Base-by-base conservation (phyloP, 2,113 vertebrate species). In the Urocitellus parryii region DNA sequence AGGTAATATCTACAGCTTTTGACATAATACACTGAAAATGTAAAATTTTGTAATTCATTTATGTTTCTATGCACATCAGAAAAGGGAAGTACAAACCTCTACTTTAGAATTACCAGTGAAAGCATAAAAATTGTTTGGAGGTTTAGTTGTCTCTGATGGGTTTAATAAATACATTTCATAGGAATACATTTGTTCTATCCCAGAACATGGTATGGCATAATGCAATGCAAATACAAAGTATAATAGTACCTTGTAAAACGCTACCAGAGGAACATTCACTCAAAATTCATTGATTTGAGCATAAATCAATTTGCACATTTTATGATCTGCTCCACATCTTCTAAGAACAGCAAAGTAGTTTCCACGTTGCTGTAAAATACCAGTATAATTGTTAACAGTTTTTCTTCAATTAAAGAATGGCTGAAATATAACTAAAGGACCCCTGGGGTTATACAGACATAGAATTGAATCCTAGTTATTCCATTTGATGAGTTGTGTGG, bases 161-260 rank as follows among this genome's bases (percentile, higher is more conserved):
- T 96, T 97, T 96, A 91, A 95, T 95, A 86, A 90, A 90, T 67
- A 67, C 95, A 96, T 97, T 85, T 88, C 42, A 68, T 93, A 51
- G 67, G 74, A 91, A 95, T 78, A 76, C 2, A 22, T 95, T 56
- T 34, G 72, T 39, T 92, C 94, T 51, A 10, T 56, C 84, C 83
- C 74, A 96, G 73, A 51, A 45, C 74, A 68, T 24, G 72, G 32
- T 22, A 34, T 68, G 89, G 67, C 67, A 88, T 56, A 93, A 86
- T 77, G 39, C 10, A 39, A 42, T 80, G 45, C 72, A 73, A 82
- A 34, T 91, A 17, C 93, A 56, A 88, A 95, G 78, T 42, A 24
- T 48, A 68, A 27, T 68, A 88, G 34, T 68, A 82, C n/a, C 27
- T 87, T 87, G 18, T 95, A 63, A 90, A 84, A 97, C 96, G 12